Evolutionary conservation across 2,797 vertebrate species (phyloP).

Genomic region (Streptopelia turtur): DNA sequence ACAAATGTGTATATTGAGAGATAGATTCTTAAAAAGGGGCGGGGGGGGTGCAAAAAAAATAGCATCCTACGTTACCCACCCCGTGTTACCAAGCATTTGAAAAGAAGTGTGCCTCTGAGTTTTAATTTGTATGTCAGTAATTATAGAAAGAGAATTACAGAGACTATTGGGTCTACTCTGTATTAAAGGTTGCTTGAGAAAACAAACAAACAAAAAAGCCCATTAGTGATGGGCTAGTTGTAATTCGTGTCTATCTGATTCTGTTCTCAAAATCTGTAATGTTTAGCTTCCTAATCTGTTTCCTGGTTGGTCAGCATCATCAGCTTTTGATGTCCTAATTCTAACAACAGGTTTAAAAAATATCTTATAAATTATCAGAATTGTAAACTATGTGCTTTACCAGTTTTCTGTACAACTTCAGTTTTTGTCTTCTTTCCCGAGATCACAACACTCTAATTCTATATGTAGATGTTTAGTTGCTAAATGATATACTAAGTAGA

Average conservation of each 20-base stretch:
- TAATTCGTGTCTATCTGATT: neutral
- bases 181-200: neutral
- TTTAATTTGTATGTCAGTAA: neutral
- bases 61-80: too few relatives aligned
- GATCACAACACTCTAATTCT: neutral
- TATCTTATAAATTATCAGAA: neutral
- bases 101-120: neutral
- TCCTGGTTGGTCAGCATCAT: neutral
- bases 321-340: neutral
- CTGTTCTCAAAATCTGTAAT: neutral
- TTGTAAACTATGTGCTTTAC: neutral
- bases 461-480: neutral
- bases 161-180: neutral
- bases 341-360: neutral
- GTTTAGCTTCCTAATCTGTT: neutral
- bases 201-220: neutral
- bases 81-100: neutral
- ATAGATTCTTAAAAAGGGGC: neutral
- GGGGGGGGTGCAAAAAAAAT: too few relatives aligned
- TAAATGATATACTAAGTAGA: neutral
- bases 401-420: neutral
- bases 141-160: neutral
- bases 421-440: neutral
- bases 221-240: neutral
- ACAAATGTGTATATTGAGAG: neutral